A percentile compares a stretch with the other conserved stretches of the same genome.
phyloP scores from a whole-genome alignment of 2,797 vertebrate genomes.

The Arrhamphus sclerolepis region DNA sequence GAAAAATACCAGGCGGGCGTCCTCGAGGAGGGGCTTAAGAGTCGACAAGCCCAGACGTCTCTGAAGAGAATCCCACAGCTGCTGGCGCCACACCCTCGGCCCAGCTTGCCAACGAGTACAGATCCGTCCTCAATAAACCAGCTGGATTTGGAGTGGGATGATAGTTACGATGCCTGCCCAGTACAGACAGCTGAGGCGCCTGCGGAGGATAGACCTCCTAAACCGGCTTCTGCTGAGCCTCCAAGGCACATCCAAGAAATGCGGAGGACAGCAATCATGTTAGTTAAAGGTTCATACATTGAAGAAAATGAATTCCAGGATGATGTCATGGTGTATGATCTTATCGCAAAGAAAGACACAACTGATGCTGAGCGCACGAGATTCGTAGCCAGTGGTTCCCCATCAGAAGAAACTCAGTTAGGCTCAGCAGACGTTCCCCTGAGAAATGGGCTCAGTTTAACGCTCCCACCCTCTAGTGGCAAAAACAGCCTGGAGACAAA shows the following conservation, averaged over 20 bases:
- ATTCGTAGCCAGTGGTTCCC: slow-evolving; percentile 7
- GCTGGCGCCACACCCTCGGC: slow-evolving; percentile 3
- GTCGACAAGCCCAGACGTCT: slow-evolving; percentile 23
- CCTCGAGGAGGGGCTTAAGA: slow-evolving; percentile 75
- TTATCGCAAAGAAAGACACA: slow-evolving; percentile 90
- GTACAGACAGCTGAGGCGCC: slow-evolving; percentile 80
- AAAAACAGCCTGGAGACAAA: slow-evolving; percentile 46
- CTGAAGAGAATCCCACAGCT: slow-evolving; percentile 37
- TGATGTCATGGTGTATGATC: slow-evolving; percentile 92
- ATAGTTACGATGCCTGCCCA: slow-evolving; percentile 89
- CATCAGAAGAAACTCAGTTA: slow-evolving; percentile 22
- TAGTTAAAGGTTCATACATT: slow-evolving; percentile 92
- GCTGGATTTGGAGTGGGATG: slow-evolving; percentile 96
- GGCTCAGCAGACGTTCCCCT: slow-evolving; percentile 20
- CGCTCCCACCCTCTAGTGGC: slow-evolving; percentile 42
- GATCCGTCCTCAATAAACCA: slow-evolving; percentile 58
- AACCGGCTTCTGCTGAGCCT: slow-evolving; percentile 50
- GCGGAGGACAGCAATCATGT: slow-evolving; percentile 89
- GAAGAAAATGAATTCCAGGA: slow-evolving; percentile 97
- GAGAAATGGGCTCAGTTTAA: slow-evolving; percentile 70
- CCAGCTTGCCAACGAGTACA: background rate
- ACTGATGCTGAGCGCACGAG: slow-evolving; percentile 54
- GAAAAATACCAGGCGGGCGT: slow-evolving; percentile 83
- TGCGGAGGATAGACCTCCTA: slow-evolving; percentile 43
- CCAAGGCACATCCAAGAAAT: slow-evolving; percentile 92